Base-by-base conservation (phyloP, 2,888 invertebrate species). In the Gibbula magus region DNA sequence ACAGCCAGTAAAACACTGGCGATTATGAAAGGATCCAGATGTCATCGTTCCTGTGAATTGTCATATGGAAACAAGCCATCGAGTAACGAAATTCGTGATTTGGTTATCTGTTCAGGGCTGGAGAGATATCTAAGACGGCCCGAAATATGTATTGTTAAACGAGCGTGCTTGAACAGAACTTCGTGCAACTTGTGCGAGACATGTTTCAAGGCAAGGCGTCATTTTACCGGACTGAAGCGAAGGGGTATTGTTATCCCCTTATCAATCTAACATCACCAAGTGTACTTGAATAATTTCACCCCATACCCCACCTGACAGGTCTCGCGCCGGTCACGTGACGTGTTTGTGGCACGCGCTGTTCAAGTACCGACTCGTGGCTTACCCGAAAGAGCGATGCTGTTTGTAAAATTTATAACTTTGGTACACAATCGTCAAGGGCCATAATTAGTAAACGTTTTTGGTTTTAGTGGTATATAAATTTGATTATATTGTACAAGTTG, bases 311-410 rank as follows among this genome's bases (percentile, higher is more conserved):
- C 70, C 70, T 70, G 70, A 70, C 70, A 70, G 20, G 32, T 70
- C 70, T 70, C 70, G 70, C 70, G 70, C 32, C 70, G 35, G 39
- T 70, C 70, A 70, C 70, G 70, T 70, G 70, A 70, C 70, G 0
- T 70, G 39, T 70, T n/a, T 16, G n/a, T n/a, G 70, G 70, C 70
- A 70, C 70, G 70, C 70, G 70, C 32, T 45, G 39, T 25, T 61
- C 16, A 61, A 29, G 29, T 29, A n/a, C 25, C 4, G 61, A 29
- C 61, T 61, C 61, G 61, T 61, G 61, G 16, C 29, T 61, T 29
- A 22, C 25, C 25, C 56, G 7, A 25, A 20, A 25, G 10, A 56
- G 61, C 29, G 29, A 22, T 61, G 61, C 25, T 29, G 61, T 61
- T 61, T 61, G 61, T 61, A 29, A 61, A 61, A 29, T 29, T 29